Percentiles rank a stretch among this genome's conserved stretches.
Conservation (phyloP, 2,113 vertebrate species). For the Atractosteus spatula region DNA sequence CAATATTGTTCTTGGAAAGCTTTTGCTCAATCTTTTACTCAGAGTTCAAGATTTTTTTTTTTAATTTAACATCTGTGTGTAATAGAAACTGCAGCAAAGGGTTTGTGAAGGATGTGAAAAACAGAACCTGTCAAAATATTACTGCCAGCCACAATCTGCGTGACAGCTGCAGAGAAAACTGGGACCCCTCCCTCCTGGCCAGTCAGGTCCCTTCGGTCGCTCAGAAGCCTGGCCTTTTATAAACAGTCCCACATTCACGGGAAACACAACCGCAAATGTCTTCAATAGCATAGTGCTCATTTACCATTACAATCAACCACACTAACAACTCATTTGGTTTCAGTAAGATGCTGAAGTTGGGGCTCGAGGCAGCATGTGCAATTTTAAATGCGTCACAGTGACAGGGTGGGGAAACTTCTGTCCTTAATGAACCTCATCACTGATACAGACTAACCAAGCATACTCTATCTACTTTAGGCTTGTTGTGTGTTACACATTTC, state of each 20-base stretch:
- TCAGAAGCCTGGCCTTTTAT: background rate
- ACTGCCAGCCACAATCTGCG: conserved; percentile 1
- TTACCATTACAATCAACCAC: background rate
- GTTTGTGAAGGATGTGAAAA: background rate
- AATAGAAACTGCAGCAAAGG: background rate
- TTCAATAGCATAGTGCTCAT: background rate
- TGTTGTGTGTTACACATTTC: too few species aligned
- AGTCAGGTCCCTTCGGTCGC: background rate
- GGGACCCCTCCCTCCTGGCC: conserved; percentile 2
- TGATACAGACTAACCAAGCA: too few species aligned
- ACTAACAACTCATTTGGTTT: background rate
- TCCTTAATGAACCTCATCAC: too few species aligned
- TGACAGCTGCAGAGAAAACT: conserved; percentile 5
- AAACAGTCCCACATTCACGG: conserved; percentile 1
- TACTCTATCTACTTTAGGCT: too few species aligned
- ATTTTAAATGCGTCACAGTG: too few species aligned
- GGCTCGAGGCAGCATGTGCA: too few species aligned
- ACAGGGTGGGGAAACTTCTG: too few species aligned
- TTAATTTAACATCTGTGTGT: conserved; percentile 14
- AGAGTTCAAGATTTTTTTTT: conserved; percentile 3
- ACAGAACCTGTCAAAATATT: background rate
- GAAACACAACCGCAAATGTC: conserved; percentile 11
- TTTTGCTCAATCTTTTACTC: background rate
- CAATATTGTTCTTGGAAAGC: conserved; percentile 8
- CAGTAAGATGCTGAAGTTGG: too few species aligned